Evolutionary conservation across 2,113 vertebrate genomes (phyloP), one percentile per base, ranked within the genome.

Genomic region (Eretmochelys imbricata): DNA sequence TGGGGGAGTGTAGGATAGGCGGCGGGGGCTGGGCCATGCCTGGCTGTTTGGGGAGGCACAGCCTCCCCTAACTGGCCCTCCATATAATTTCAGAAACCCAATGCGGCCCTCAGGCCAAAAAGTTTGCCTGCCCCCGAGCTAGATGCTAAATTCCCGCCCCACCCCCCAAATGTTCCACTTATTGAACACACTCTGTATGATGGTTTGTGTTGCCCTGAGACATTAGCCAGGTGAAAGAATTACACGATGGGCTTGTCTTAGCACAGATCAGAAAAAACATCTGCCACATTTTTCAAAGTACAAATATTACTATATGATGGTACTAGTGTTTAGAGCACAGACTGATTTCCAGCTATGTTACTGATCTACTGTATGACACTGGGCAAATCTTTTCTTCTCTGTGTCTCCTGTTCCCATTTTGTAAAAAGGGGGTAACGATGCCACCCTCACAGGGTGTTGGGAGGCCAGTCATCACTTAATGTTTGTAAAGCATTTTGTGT

Each of bases 171-270:
- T 62, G 46, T n/a, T 55, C 76, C 48, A 12, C 75, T 86, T 59
- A 49, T 31, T 0, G 2, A 85, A 38, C 13, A 76, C 29, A 38
- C 54, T 25, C 19, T 55, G 54, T 55, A 55, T 55, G 22, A 55
- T 42, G 8, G 83, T 42, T 54, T 0, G 0, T 76, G 84, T 69
- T 94, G 53, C 11, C 86, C 57, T 49, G 86, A 22, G n/a, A 54
- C 69, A 85, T 38, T 72, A 80, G 95, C 84, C 90, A 94, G 80
- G 85, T 85, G 90, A 42, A 88, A 5, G 27, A 82, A 84, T 19
- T 5, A 35, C 53, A 3, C 85, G 1, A 5, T 50, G 55, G 0
- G 2, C 72, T 85, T 95, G 72, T 38, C 27, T 88, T 75, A 53
- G 65, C 0, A 2, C 29, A 53, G 38, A 53, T 85, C 83, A 76